Evolutionary conservation across 2,888 invertebrate species (phyloP), one percentile per base, ranked within the genome.

Genomic region (Diadromus collaris): DNA sequence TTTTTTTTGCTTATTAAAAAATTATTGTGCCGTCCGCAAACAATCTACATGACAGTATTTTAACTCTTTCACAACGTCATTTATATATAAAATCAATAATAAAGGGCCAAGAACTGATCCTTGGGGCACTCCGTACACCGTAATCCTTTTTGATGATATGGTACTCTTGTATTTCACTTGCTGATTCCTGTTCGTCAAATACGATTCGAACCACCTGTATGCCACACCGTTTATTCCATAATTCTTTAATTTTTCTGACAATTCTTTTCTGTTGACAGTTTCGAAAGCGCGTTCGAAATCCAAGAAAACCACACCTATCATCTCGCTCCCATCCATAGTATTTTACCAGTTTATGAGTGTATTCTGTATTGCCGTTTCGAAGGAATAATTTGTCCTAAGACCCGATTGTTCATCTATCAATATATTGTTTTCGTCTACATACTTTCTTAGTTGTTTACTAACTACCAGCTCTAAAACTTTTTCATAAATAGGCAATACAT

Each of bases 241-340:
- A 32, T 13, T 41, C 2, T 32, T 7, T 19, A 70, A 19, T 16
- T 70, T 70, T 27, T 34, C 21, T 1, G 61, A 19, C 19, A 70
- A 21, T 21, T 61, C 19, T 6, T 38, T 34, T 7, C 70, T 34
- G 6, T 51, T 29, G 16, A 70, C 48, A 16, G 70, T 70, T 13
- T 70, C 61, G 9, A 70, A 70, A 5, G 63, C 63, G n/a, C 63
- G 41, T 44, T 64, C 46, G n/a, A 71, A 71, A 27, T 71, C 63
- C 2, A 71, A 32, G 10, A 54, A 71, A 7, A 71, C 34, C 0
- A 71, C 63, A 27, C 54, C 46, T 2, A 64, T 27, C 46, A 64
- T 4, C 19, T 64, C 64, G 2, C 44, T 64, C 4, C 46, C 46
- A 51, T 63, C 71, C n/a, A 71, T n/a, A 13, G n/a, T 38, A 6